phyloP scores from a whole-genome alignment of 1,140 invertebrate genomes.

The Neotoxoptera formosana region DNA sequence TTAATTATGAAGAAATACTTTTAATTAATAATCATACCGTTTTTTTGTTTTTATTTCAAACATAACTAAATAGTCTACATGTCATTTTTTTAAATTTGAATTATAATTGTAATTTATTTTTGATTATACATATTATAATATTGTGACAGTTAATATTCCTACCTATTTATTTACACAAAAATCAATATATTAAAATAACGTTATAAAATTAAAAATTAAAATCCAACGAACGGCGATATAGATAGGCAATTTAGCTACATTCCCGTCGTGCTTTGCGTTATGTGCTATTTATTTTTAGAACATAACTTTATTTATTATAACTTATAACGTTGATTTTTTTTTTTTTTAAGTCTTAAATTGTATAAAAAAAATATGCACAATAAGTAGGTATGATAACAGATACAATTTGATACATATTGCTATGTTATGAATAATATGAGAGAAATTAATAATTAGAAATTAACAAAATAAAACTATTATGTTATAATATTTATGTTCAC shows the following conservation, averaged over 20 bases:
- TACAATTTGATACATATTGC: not conserved
- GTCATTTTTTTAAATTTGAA: not conserved
- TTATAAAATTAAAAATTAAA: not conserved
- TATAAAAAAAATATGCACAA: too few species aligned
- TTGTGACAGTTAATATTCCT: not conserved
- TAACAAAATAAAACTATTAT: too few species aligned
- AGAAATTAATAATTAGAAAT: too few species aligned
- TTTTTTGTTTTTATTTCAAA: not conserved
- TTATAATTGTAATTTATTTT: not conserved
- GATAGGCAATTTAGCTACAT: constrained; percentile 1
- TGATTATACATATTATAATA: not conserved
- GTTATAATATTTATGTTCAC: too few species aligned
- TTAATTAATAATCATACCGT: not conserved
- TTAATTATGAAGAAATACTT: not conserved
- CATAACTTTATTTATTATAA: too few species aligned
- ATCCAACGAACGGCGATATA: not conserved
- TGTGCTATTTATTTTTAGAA: not conserved
- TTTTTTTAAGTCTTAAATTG: not conserved
- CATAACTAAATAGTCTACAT: not conserved
- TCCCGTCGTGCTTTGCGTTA: not conserved
- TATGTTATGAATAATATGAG: not conserved
- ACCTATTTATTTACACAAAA: too few species aligned
- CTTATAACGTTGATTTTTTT: not conserved
- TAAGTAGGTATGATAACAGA: not conserved
- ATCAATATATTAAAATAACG: not conserved